These are phyloP conservation scores for Geotrupes spiniger DNA, from an alignment of 2,888 invertebrate species.

Conservation along the genomic window DNA sequence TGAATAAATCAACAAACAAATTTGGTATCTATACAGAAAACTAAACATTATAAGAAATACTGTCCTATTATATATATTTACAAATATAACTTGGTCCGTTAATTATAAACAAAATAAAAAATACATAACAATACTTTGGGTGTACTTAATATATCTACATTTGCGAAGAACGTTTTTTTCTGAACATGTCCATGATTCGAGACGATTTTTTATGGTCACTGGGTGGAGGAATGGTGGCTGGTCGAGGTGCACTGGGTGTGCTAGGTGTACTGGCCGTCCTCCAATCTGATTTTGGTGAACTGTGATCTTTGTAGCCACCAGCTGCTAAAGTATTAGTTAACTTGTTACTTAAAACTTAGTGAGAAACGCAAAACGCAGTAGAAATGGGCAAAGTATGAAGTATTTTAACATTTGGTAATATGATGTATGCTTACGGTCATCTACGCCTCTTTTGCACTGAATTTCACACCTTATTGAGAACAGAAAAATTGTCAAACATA, in stretches of 20 bases:
- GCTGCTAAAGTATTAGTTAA: conserved; percentile 11
- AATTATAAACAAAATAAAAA: conserved; percentile 1
- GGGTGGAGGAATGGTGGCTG: conserved; percentile 40
- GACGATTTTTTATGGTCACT: conserved; percentile 61
- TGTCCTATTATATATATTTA: neutral
- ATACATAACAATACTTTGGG: conserved; percentile 10
- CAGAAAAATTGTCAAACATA: too few relatives aligned
- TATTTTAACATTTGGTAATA: too few relatives aligned
- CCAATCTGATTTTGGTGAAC: conserved; percentile 33
- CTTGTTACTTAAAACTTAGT: conserved; percentile 2
- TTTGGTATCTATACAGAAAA: too few relatives aligned
- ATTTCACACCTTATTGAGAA: too few relatives aligned
- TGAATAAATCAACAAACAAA: too few relatives aligned
- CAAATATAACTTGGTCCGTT: neutral
- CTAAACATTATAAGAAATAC: too few relatives aligned
- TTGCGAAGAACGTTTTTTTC: conserved; percentile 43
- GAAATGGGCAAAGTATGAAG: too few relatives aligned
- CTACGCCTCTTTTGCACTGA: too few relatives aligned
- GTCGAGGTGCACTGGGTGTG: conserved; percentile 34
- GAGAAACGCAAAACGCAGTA: neutral
- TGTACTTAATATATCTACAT: conserved; percentile 21
- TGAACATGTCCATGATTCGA: conserved; percentile 60
- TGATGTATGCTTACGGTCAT: too few relatives aligned
- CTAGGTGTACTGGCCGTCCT: conserved; percentile 22
- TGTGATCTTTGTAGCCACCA: conserved; percentile 24